phyloP scores from a whole-genome alignment of 2,888 invertebrate species.

The Drosophila merina region DNA sequence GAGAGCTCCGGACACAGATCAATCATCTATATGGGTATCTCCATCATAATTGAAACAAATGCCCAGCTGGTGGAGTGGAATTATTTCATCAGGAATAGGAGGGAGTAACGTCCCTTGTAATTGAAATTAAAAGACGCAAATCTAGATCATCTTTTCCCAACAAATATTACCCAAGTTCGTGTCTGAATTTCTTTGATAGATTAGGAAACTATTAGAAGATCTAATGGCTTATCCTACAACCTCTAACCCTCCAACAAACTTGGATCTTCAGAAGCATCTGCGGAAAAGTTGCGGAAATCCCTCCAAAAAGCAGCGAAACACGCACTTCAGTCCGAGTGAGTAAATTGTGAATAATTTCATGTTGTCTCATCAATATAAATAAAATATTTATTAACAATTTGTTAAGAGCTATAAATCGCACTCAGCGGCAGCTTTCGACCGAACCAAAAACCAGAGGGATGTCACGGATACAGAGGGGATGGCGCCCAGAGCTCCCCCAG shows the following conservation, averaged over 20 bases:
- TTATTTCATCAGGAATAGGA: slow-evolving; percentile 62
- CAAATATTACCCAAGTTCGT: neutral
- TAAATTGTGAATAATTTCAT: slow-evolving; percentile 73
- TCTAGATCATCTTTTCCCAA: neutral
- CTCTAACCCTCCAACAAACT: neutral
- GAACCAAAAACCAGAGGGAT: slow-evolving; percentile 7
- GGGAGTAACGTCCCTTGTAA: slow-evolving; percentile 8
- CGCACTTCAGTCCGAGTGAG: slow-evolving; percentile 28
- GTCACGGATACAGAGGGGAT: slow-evolving; percentile 5
- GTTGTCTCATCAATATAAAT: slow-evolving; percentile 77
- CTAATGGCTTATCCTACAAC: neutral
- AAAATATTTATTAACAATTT: slow-evolving; percentile 79
- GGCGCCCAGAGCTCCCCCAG: slow-evolving; percentile 15
- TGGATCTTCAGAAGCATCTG: slow-evolving; percentile 31
- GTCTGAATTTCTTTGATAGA: neutral
- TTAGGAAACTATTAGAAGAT: neutral
- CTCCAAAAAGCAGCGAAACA: slow-evolving; percentile 7
- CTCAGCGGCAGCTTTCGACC: slow-evolving; percentile 51
- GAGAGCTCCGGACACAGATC: slow-evolving; percentile 66
- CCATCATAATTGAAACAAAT: slow-evolving; percentile 69
- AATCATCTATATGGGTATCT: slow-evolving; percentile 68
- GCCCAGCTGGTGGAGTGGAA: slow-evolving; percentile 58
- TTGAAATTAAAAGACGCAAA: neutral
- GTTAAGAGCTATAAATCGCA: slow-evolving; percentile 74
- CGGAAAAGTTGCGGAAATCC: slow-evolving; percentile 30